A percentile compares a stretch with the other conserved stretches of the same genome.
These are phyloP conservation scores for Hypomecis atomaria DNA, from an alignment of 2,888 invertebrate species.

Conservation along the genomic window DNA sequence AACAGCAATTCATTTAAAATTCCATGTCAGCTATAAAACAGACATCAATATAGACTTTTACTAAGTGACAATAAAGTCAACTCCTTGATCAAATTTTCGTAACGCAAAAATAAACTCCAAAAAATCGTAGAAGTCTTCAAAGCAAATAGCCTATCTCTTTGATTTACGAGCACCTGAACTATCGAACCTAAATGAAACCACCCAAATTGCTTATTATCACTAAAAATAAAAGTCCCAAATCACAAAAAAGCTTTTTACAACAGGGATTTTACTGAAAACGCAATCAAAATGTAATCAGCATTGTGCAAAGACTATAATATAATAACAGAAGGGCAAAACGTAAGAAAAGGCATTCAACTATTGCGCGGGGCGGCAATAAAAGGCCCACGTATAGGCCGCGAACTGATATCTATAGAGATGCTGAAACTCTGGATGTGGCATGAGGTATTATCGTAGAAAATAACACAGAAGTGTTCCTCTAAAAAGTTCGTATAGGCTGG, in stretches of 20 bases:
- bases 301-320: constrained; percentile 35
- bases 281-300: constrained; percentile 36
- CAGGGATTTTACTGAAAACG: constrained; percentile 21
- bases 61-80: neutral
- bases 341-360: constrained; percentile 37
- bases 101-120: neutral
- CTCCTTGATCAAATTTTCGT: neutral
- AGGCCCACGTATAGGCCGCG: constrained; percentile 34
- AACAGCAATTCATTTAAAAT: too few relatives aligned
- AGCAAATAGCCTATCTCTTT: neutral
- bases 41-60: too few relatives aligned
- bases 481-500: neutral
- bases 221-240: constrained; percentile 4
- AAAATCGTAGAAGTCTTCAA: neutral
- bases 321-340: constrained; percentile 34
- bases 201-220: constrained; percentile 5
- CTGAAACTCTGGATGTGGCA: constrained; percentile 21
- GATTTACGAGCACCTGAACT: constrained; percentile 7
- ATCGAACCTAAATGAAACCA: neutral
- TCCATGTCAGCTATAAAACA: too few relatives aligned
- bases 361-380: constrained; percentile 36
- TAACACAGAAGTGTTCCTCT: neutral
- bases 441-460: neutral
- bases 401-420: constrained; percentile 29
- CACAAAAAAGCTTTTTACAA: constrained; percentile 13